Base-by-base conservation (phyloP, 2,888 invertebrate genomes). In the Germaria angustata region DNA sequence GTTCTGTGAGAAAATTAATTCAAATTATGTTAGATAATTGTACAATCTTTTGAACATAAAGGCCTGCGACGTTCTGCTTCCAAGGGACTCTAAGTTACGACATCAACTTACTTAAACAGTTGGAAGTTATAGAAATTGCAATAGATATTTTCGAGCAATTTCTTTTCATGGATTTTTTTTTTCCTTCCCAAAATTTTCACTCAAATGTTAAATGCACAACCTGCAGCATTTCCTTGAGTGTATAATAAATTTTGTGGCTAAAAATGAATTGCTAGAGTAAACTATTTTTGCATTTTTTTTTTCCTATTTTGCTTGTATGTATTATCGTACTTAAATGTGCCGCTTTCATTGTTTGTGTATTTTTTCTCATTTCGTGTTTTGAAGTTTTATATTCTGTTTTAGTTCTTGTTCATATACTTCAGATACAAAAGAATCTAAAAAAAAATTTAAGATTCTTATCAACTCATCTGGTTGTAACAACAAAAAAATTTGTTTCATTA, bases 391-490 rank as follows among this genome's bases (percentile, higher is more conserved):
- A 49, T 36, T 65, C 9, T 8, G 3, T 15, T 51, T 36, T 15
- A 34, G 15, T 36, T 34, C 11, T 44, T 34, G 13, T 44, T 34
- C 44, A 9, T 46, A 49, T 49, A n/a, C 55, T 59, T 36, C 32
- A 28, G 9, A 20, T 20, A 44, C 57, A 71, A 57, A 32, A 57
- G 34, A 46, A 28, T 32, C 13, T 46, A 46, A 2, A 55, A 44
- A 57, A 66, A 57, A 66, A 11, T 66, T 51, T 15, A 36, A 66
- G 66, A 66, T 66, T 66, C 36, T 66, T 66, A 66, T 66, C 66
- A 36, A 66, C 22, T 66, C 51, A 66, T 66, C 66, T 66, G 51
- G 22, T 36, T 32, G 22, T 51, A 49, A 24, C 22, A 36, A 36
- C 49, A 46, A 32, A 32, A 57, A 34, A 22, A 9, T 6, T 28